Base-by-base conservation (phyloP, 2,888 invertebrate species). In the Campoplex nolae region DNA sequence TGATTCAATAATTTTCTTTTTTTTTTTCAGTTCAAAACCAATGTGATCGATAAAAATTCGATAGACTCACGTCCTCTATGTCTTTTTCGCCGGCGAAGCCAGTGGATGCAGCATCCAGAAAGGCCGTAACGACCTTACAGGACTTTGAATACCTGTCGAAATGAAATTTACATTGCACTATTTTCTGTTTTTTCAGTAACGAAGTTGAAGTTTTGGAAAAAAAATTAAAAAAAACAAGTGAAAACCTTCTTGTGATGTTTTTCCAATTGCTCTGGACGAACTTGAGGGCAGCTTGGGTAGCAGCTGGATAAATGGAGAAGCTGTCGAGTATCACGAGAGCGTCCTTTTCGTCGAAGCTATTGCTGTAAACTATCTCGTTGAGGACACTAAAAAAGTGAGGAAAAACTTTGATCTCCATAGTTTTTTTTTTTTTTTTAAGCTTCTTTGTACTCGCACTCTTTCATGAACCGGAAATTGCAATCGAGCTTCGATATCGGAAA, bases 261-360 rank as follows among this genome's bases (percentile, higher is more conserved):
- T 89, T 84, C 93, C 93, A 93, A 88, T 93, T 90, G 67, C 88
- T 90, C 85, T 90, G 90, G 18, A 93, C 88, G 62, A 93, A 93
- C 80, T 91, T 90, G 16, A 90, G 90, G 3, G 92, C 92, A 13
- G 90, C 89, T 85, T 91, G 91, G 6, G 93, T 90, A 7, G 93
- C 93, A 3, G 91, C 91, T 54, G 93, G 93, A 88, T 93, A 91
- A 84, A 90, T 89, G 7, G 92, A 89, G 48, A 93, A 93, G 18
- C 91, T 89, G 32, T 86, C 84, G 38, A 93, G 89, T 83, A 93
- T 91, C 9, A 92, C 88, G 23, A 89, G 88, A 38, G 90, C 86
- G 58, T 93, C 93, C 2, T 88, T 86, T 42, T 90, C 89, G 23
- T 85, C 85, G 79, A 92, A 93, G 42, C 85, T 90, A 9, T 89